A percentile compares a stretch with the other conserved stretches of the same genome.
Conservation (phyloP, 1,140 invertebrate species). For the Saccostrea echinata region DNA sequence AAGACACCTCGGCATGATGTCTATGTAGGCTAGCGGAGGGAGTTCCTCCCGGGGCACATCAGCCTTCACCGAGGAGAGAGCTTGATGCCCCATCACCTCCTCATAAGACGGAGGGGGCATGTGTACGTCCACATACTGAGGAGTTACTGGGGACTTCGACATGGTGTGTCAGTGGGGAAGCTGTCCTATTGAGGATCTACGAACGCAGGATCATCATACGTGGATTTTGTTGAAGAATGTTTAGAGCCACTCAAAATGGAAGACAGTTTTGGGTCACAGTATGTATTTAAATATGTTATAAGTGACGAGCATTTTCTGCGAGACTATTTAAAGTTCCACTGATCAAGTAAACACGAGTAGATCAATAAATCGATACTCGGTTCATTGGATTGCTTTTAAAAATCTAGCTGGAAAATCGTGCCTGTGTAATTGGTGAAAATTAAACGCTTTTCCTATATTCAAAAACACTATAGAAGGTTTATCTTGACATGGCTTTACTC, state of each 20-base stretch:
- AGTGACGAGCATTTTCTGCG: background rate
- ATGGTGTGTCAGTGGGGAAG: background rate
- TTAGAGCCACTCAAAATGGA: background rate
- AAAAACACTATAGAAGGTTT: too few relatives aligned
- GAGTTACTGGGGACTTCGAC: slow-evolving; percentile 26
- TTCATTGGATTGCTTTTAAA: too few relatives aligned
- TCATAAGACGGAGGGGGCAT: slow-evolving; percentile 64
- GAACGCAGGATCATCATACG: background rate
- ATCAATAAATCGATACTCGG: background rate
- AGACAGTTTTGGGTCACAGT: slow-evolving; percentile 1
- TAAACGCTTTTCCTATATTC: too few relatives aligned
- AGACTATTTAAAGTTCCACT: slow-evolving; percentile 1
- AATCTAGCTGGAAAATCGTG: too few relatives aligned
- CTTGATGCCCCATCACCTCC: slow-evolving; percentile 63
- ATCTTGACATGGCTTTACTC: too few relatives aligned
- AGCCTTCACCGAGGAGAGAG: slow-evolving; percentile 53
- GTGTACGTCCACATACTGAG: slow-evolving; percentile 40
- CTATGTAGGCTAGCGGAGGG: slow-evolving; percentile 64
- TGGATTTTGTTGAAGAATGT: background rate
- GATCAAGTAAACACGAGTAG: background rate
- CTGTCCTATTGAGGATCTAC: background rate
- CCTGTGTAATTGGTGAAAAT: too few relatives aligned
- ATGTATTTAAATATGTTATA: background rate
- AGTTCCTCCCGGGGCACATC: slow-evolving; percentile 44
- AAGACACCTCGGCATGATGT: slow-evolving; percentile 62